Conservation (phyloP, 30 jellyfish, hydroid and myxozoan genomes). For the Rhopilema esculentum region DNA sequence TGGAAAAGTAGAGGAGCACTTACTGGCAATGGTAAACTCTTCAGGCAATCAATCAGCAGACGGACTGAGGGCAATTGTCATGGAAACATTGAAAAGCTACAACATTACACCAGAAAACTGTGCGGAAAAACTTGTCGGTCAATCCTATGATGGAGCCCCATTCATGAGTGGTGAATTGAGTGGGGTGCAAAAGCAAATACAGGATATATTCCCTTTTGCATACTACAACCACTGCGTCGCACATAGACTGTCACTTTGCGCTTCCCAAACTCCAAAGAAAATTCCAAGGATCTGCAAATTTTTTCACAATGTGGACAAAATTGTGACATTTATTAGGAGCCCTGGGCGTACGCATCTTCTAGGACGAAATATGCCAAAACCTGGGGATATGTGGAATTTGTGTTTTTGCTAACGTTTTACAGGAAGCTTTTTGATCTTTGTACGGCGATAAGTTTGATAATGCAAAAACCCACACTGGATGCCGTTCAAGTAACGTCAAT, state of each 20-base stretch:
- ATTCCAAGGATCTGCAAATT: constrained; percentile 1
- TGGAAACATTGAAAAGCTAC: not conserved
- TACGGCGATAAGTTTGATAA: not conserved
- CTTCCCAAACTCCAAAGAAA: constrained; percentile 4
- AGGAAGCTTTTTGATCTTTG: constrained; percentile 25
- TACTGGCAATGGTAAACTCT: constrained; percentile 4
- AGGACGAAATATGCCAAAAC: constrained; percentile 22
- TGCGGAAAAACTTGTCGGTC: not conserved
- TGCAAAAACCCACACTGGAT: constrained; percentile 12
- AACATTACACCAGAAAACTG: constrained; percentile 1
- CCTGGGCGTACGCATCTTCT: constrained; percentile 45
- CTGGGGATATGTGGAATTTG: constrained; percentile 19
- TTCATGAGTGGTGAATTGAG: constrained; percentile 23
- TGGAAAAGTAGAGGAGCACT: constrained; percentile 37
- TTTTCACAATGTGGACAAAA: constrained; percentile 13
- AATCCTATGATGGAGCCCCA: constrained; percentile 1
- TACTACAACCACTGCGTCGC: constrained; percentile 9
- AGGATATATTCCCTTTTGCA: constrained; percentile 15
- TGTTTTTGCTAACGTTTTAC: constrained; percentile 10
- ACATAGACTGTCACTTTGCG: constrained; percentile 21
- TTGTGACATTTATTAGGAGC: constrained; percentile 27
- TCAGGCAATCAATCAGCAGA: constrained; percentile 19
- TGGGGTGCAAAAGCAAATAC: constrained; percentile 23
- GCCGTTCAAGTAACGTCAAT: constrained; percentile 28
- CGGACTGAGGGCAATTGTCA: not conserved